phyloP scores from a whole-genome alignment of 2,888 invertebrate species.

The Orchesellides sinensis region DNA sequence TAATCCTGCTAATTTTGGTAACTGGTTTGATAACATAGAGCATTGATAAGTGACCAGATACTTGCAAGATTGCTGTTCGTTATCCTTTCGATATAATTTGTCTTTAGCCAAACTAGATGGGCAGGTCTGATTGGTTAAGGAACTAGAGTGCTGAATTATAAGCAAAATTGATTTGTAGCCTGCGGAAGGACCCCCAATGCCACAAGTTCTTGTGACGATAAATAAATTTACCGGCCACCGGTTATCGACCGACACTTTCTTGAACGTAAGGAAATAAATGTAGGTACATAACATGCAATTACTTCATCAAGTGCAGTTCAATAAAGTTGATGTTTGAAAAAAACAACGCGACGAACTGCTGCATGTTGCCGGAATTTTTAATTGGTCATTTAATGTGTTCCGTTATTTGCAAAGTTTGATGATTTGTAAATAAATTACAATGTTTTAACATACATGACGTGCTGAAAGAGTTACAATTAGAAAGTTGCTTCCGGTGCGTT shows the following conservation, averaged over 20 bases:
- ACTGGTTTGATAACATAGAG: constrained; percentile 17
- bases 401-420: too few relatives aligned
- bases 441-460: too few relatives aligned
- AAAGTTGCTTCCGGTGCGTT: too few relatives aligned
- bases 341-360: too few relatives aligned
- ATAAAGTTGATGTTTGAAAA: neutral
- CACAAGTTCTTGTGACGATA: neutral
- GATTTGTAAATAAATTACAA: neutral
- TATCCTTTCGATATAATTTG: neutral
- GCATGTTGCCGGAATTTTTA: too few relatives aligned
- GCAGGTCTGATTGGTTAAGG: neutral
- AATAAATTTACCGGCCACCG: neutral
- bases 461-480: too few relatives aligned
- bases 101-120: neutral
- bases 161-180: neutral
- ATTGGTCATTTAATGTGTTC: too few relatives aligned
- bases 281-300: neutral
- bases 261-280: neutral
- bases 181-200: neutral
- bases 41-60: neutral
- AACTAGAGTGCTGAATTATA: neutral
- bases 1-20: constrained; percentile 44
- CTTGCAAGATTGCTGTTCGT: neutral
- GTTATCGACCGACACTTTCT: neutral
- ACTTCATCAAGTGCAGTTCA: neutral